Evolutionary conservation across 1,140 invertebrate genomes (phyloP), one percentile per base, ranked within the genome.

Genomic region (Cyrtorhinus lividipennis): DNA sequence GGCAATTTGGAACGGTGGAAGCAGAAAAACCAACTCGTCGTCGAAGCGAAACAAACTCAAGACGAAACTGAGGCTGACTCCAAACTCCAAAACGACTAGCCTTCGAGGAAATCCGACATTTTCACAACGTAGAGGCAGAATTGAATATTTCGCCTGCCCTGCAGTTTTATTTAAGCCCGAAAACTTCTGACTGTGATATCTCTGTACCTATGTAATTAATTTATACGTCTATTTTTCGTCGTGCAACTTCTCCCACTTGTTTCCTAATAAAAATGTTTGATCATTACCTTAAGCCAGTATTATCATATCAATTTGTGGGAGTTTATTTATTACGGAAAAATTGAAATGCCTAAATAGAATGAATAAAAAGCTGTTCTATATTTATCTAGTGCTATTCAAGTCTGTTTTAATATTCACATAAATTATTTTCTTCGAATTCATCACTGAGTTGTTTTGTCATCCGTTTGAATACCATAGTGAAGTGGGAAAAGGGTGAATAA

Each of bases 1-100:
- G 71, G 73, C 46, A 84, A 84, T 72, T 71, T 83, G 61, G 69
- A 76, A 22, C 67, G 71, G 64, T 85, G 83, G 83, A 75, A 77
- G 66, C 44, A 30, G 1, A 64, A 64, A 27, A 64, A 58, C 22
- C 23, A 58, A 24, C 56, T 58, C 22, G 56, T 24, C 56, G 56
- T 53, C 48, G 48, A 53, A 53, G 48, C 8, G 48, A 53, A 22
- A 53, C 48, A 15, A 38, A 38, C 30, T 15, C 5, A 38, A 38
- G 15, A 15, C 5, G 30, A 5, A 38, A 53, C 10, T 20, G 8
- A 13, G 5, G 48, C 10, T 22, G 12, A 13, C 48, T 53, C 48
- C 20, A 20, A 10, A 53, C 10, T 5, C 48, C 48, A 44, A 44
- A 44, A 44, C 38, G 8, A 5, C 10, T 5, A 13, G 18, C 12